Percentiles rank a stretch among this genome's conserved stretches.
Conservation (phyloP, 2,888 invertebrate genomes). For the Tinea semifulvella region DNA sequence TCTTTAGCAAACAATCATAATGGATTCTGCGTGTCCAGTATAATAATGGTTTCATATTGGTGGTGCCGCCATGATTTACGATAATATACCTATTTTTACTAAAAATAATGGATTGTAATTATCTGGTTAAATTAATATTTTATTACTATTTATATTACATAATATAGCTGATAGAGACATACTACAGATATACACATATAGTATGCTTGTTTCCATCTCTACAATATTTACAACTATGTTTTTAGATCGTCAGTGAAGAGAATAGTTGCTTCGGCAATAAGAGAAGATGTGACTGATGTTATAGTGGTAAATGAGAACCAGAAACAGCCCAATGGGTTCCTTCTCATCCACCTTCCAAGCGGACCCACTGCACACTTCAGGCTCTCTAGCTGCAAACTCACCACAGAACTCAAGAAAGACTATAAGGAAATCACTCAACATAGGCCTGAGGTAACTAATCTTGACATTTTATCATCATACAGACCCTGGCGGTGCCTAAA, state of each 20-base stretch:
- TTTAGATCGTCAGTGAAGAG: slow-evolving; percentile 90
- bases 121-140: no score
- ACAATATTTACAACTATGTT: background rate
- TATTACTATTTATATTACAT: background rate
- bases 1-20: no score
- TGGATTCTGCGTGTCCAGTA: no score
- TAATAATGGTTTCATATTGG: no score
- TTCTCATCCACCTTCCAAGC: slow-evolving; percentile 92
- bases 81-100: no score
- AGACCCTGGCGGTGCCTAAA: no score
- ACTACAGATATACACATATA: background rate
- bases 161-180: background rate
- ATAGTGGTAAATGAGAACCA: slow-evolving; percentile 94
- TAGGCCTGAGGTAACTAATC: slow-evolving; percentile 78
- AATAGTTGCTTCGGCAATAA: slow-evolving; percentile 85
- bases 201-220: background rate
- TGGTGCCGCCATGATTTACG: no score
- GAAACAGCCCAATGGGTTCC: slow-evolving; percentile 90
- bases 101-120: no score
- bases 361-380: slow-evolving; percentile 98
- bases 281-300: slow-evolving; percentile 85
- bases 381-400: slow-evolving; percentile 90
- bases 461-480: no score
- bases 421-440: slow-evolving; percentile 86
- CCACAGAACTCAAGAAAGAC: slow-evolving; percentile 81